Evolutionary conservation across 2,797 vertebrate species (phyloP), one percentile per base, ranked within the genome.

Genomic region (Chrysocyon brachyurus): DNA sequence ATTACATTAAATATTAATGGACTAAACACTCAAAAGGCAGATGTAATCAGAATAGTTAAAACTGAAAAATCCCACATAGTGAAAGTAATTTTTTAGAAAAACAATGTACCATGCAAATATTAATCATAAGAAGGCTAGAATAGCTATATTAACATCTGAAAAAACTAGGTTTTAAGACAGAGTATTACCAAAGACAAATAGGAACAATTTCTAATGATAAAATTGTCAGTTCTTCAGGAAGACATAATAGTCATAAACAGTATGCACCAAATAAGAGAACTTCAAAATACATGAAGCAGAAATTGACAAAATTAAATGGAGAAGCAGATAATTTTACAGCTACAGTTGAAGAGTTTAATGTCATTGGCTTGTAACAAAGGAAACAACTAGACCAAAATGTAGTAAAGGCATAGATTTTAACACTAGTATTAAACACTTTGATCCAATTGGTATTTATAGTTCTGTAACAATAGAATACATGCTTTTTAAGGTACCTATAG

Each of bases 1-100:
- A 36, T 59, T 94, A 73, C 36, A 90, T n/a, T 63, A 90, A 90
- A 66, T 52, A 56, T 73, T 73, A 87, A 70, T 87, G 82, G 28
- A 22, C 14, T 64, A 83, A 95, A 90, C 3, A 26, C n/a, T 73
- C 6, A 72, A 68, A 87, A 40, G 31, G 9, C 57, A 84, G 17
- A 81, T 46, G 61, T 57, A 61, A 40, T 70, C 31, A 64, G 22
- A 81, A 70, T 11, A 79, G 4, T 73, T 95, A 75, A 93, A 73
- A 85, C 15, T 81, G 24, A 85, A 88, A 84, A 59, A 36, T 1
- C 21, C 12, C 52, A 61, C 8, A 54, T 24, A 52, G 16, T 83
- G 9, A 54, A 52, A 87, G 21, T 54, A 54, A 87, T 54, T 24
- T 3, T 6, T 46, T 75, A 68, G 54, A 77, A 81, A 85, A 91